A percentile compares a stretch with the other conserved stretches of the same genome.
These are phyloP conservation scores for Cephalotes varians DNA, from an alignment of 2,888 invertebrate species.

Conservation along the genomic window DNA sequence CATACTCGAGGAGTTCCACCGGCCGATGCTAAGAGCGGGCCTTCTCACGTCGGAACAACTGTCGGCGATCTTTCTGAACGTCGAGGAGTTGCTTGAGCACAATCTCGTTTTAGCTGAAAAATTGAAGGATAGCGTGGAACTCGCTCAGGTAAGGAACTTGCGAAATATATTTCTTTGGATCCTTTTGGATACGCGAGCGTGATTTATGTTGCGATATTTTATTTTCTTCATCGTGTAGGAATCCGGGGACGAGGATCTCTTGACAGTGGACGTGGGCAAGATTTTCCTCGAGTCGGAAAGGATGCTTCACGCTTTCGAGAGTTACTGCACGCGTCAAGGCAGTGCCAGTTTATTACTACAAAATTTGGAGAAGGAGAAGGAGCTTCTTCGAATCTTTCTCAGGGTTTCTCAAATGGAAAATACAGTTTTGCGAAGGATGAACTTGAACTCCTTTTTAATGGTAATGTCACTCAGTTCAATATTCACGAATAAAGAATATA, in stretches of 20 bases:
- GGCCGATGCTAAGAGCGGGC: conserved; percentile 97
- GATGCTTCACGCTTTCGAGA: conserved; percentile 98
- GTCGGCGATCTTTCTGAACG: conserved; percentile 96
- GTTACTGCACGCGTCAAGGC: conserved; percentile 97
- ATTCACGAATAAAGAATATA: neutral
- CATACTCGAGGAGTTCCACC: conserved; percentile 96
- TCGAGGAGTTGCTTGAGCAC: conserved; percentile 96
- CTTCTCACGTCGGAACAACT: conserved; percentile 96
- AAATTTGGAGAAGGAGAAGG: conserved; percentile 97
- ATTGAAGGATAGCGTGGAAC: conserved; percentile 94
- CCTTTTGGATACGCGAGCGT: neutral
- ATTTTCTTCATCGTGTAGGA: conserved; percentile 71
- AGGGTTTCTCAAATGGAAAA: conserved; percentile 99
- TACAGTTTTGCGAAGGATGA: conserved; percentile 96
- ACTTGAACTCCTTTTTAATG: conserved; percentile 99
- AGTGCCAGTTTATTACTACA: conserved; percentile 95
- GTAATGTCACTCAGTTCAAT: conserved; percentile 86
- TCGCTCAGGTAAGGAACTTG: conserved; percentile 87
- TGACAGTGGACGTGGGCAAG: conserved; percentile 96
- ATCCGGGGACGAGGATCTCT: conserved; percentile 90
- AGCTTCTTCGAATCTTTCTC: conserved; percentile 96
- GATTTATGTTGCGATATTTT: neutral
- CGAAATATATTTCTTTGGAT: neutral
- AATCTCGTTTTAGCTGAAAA: conserved; percentile 94
- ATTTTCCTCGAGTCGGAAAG: conserved; percentile 96